These are phyloP conservation scores for Toxotes lorentzi DNA, from an alignment of 2,797 vertebrate genomes.

Conservation along the genomic window DNA sequence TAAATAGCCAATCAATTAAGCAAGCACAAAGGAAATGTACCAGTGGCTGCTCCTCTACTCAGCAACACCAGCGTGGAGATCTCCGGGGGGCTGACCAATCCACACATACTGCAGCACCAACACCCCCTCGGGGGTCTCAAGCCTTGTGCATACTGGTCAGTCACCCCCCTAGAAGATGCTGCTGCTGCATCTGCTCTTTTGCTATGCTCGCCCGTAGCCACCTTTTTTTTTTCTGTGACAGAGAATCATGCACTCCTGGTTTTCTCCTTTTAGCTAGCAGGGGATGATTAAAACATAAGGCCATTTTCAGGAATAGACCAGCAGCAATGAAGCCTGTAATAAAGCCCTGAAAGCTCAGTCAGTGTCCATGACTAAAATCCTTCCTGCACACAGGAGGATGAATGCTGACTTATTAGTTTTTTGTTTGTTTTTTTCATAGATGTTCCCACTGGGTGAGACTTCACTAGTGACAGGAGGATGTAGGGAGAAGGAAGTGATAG, in stretches of 20 bases:
- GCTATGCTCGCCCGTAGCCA: conserved; percentile 26
- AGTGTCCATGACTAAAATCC: conserved; percentile 49
- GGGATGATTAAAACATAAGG: conserved; percentile 73
- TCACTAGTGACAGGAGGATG: conserved; percentile 12
- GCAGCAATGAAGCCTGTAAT: conserved; percentile 58
- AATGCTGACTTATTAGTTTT: background rate
- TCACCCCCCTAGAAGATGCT: conserved; percentile 23
- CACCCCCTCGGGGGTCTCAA: conserved; percentile 49
- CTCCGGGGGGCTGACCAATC: conserved; percentile 66
- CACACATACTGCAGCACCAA: conserved; percentile 62
- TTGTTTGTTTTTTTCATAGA: conserved; percentile 11
- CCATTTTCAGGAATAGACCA: conserved; percentile 65
- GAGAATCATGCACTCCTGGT: conserved; percentile 19
- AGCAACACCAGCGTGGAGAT: conserved; percentile 52
- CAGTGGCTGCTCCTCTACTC: conserved; percentile 60
- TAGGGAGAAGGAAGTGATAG: conserved; percentile 7
- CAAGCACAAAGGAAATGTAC: conserved; percentile 63
- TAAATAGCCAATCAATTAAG: conserved; percentile 77
- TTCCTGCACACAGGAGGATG: conserved; percentile 36
- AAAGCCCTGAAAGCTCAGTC: conserved; percentile 50
- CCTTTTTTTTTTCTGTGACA: conserved; percentile 6
- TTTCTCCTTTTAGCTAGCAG: conserved; percentile 47
- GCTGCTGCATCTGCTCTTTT: conserved; percentile 34
- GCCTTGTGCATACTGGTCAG: conserved; percentile 57
- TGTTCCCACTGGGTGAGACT: conserved; percentile 15